Evolutionary conservation across 2,797 vertebrate species (phyloP), one percentile per base, ranked within the genome.

Genomic region (Aphelocoma californica): DNA sequence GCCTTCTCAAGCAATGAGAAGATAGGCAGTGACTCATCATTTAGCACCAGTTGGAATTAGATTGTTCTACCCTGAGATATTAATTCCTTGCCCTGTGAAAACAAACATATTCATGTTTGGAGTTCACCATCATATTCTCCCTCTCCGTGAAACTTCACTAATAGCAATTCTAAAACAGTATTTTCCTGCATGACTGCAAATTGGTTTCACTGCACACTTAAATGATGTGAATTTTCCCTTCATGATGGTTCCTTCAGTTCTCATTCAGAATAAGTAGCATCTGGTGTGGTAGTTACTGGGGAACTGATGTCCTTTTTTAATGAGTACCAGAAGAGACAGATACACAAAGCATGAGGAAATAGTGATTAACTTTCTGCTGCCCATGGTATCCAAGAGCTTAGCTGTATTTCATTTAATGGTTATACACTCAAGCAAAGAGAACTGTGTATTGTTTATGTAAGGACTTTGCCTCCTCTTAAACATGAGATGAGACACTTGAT

Each of bases 261-360:
- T 93, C 71, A 86, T 93, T 95, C 88, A 94, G 71, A 91, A 34
- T 60, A 85, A 95, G 83, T 10, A 95, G 71, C 93, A 95, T 86
- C 91, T 95, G 94, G 86, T 85, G 57, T 73, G 79, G 78, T 94
- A 81, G 60, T 96, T 96, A 93, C 60, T 21, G 14, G 45, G 61
- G 83, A 81, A 90, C 88, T 77, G 83, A 95, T 89, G 91, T 81
- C 93, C 81, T 90, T 77, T 92, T 95, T 89, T 90, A 97, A 94
- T 93, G 95, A 80, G 60, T 66, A 74, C 62, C 66, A 92, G 81
- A 95, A 95, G 50, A 95, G 53, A 88, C 28, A 85, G 56, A 80
- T 53, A 93, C 34, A 93, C 50, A 95, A 92, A 93, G 56, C 74
- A 81, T 21, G 70, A 92, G 71, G 90, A 95, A 90, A 84, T 34